Evolutionary conservation across 2,888 invertebrate species (phyloP), one percentile per base, ranked within the genome.

Genomic region (Meliscaeva auricollis): DNA sequence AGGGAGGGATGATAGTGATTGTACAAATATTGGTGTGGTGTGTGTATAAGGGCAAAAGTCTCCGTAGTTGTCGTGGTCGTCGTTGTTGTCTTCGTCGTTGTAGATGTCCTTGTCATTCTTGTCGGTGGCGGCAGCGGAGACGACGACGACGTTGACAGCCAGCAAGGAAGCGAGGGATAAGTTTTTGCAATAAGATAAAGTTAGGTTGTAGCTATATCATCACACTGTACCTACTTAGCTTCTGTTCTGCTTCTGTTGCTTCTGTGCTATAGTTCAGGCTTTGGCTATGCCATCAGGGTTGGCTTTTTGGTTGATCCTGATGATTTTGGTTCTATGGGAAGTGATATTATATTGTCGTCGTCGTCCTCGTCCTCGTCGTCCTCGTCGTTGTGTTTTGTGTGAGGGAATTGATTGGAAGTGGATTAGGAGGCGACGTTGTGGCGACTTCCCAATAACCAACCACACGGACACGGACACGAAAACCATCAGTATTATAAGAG

Each of bases 381-480:
- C 17, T 20, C 3, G 20, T 35, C 13, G 35, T 32, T 7, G 8
- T 54, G 1, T 38, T 38, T 38, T 38, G 52, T 68, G 73, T 78
- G 22, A 73, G 60, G 68, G 58, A 82, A 78, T 82, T 82, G 82
- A 78, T 82, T 82, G 82, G 60, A 82, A 82, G 82, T 82, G 82
- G 82, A 82, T 82, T 82, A 78, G 73, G 50, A 72, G 68, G 77
- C 77, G 77, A 82, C 82, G 60, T 56, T 82, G 78, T 82, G 82
- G 82, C 82, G 82, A 82, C 82, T 82, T 38, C 46, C 58, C 60
- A 58, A 73, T 82, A 82, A 73, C 77, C 68, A 60, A 73, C 77
- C 68, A 54, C 72, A 35, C 30, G 46, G 46, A 64, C 60, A 60
- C n/a, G 22, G 22, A 38, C n/a, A 56, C n/a, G 15, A 15, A 30